Base-by-base conservation (phyloP, 2,797 vertebrate species). In the Dendrocincla fuliginosa region DNA sequence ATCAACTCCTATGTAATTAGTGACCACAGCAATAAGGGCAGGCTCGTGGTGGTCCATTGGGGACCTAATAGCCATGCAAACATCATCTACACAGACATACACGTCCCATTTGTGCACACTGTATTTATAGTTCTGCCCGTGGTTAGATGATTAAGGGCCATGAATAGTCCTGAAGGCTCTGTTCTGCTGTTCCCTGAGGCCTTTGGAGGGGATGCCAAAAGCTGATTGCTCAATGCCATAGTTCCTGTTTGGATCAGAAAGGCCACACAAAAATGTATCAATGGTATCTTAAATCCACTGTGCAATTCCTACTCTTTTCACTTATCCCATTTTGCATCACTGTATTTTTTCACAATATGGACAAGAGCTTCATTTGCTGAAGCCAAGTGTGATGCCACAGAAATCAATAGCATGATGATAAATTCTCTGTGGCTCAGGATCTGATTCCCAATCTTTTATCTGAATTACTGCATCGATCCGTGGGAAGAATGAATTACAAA, bases 401-500 rank as follows among this genome's bases (percentile, higher is more conserved):
- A 65, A 42, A 93, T 96, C 93, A 16, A 92, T 91, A 30, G 33
- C 3, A 2, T 3, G 13, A 63, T 78, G 93, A 95, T 90, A 63
- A 93, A 92, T 93, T 65, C 63, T 61, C 78, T 35, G 73, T 25
- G 78, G 75, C 78, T 65, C 55, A 13, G 86, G 67, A 60, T 81
- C 86, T 64, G 84, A 87, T 90, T 88, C 71, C 55, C 39, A 55
- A 50, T 89, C 87, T 87, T 95, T 93, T 78, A 81, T 83, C 71
- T 85, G 89, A 97, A 85, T 94, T 92, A 96, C 87, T 41, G 49
- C 57, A 95, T 96, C 18, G 95, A 97, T 87, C 11, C 7, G 42
- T 63, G 47, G 63, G 16, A 59, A 82, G 93, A 96, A 91, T 61
- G 35, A 79, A 93, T 96, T 87, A 50, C 89, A 91, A 93, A 93